Percentiles rank a stretch among this genome's conserved stretches.
Conservation (phyloP, 2,888 invertebrate species). For the Periphyllus acericola region DNA sequence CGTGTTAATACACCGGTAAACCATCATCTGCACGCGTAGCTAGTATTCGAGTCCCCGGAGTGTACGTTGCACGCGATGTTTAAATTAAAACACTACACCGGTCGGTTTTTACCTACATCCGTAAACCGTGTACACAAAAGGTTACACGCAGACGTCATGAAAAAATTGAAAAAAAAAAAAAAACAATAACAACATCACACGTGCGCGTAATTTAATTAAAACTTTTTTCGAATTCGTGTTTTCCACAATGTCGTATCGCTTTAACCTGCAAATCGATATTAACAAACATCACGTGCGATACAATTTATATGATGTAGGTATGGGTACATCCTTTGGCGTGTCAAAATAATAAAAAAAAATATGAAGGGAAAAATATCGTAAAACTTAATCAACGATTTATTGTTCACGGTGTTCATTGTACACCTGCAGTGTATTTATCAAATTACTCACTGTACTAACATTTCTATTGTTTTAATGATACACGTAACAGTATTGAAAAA, state of each 20-base stretch:
- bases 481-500: too few species aligned
- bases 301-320: background rate
- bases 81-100: background rate
- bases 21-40: too few species aligned
- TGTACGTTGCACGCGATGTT: background rate
- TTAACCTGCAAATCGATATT: background rate
- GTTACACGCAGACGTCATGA: background rate
- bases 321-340: background rate
- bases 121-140: background rate
- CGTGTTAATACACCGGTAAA: too few species aligned
- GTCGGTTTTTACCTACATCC: background rate
- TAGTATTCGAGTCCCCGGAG: background rate
- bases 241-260: background rate
- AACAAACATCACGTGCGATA: background rate
- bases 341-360: background rate
- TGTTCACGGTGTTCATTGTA: background rate
- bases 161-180: background rate
- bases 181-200: background rate
- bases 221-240: background rate
- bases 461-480: too few species aligned
- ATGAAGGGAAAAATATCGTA: background rate
- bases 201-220: constrained; percentile 14
- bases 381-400: background rate
- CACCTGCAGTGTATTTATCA: background rate
- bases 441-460: too few species aligned